Base-by-base conservation (phyloP, 2,888 invertebrate genomes). In the Heteropelma amictum region DNA sequence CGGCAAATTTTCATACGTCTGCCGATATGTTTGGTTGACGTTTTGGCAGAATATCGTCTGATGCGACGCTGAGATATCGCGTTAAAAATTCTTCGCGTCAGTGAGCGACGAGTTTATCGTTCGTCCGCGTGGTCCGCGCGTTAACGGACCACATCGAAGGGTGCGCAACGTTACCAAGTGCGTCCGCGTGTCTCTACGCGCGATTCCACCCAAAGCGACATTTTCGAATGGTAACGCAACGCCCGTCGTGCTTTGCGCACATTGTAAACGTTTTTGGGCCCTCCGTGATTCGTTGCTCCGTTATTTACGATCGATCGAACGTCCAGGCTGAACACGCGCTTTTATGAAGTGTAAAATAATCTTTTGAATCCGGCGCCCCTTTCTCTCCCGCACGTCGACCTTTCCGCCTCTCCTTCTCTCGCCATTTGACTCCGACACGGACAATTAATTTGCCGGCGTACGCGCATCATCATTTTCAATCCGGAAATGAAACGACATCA, bases 301-400 rank as follows among this genome's bases (percentile, higher is more conserved):
- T 71, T 71, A 75, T 74, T 74, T 70, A 75, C 71, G 65, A 61
- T 61, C 65, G 56, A 67, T 75, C 75, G 56, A 67, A 61, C 51
- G 30, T 54, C 61, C 53, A 61, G 40, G 47, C 49, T 40, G 33
- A 38, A 54, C 61, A 56, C 61, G 64, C 60, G 63, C 53, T 63
- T 77, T 77, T 74, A 77, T 75, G 69, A 75, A 65, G 75, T 77
- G 77, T 65, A 69, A 72, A 75, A 65, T 72, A 70, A 72, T 71
- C 75, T 72, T 58, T 71, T 72, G 64, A 72, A 71, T 63, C 61
- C 21, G 7, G 21, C 7, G 12, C 12, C 10, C n/a, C 12, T n/a
- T 23, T 7, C 47, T 33, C 17, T 1, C 17, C 14, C 6, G 7
- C 53, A 0, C 53, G 3, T 0, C 10, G 4, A 1, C 17, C 1